Evolutionary conservation across 2,888 invertebrate species (phyloP).

Genomic region (Ceraclea dissimilis): DNA sequence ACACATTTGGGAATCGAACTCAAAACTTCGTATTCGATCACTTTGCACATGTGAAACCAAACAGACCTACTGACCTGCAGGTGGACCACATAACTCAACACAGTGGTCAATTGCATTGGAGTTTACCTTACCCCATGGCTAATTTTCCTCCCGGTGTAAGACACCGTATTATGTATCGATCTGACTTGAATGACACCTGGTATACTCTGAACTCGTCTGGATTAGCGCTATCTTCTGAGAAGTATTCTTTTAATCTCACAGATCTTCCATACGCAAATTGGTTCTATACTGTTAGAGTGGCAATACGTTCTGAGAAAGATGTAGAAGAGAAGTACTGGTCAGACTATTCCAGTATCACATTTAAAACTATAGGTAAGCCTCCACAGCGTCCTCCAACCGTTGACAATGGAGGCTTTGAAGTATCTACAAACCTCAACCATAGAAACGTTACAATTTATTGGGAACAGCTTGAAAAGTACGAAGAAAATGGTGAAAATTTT

Average conservation of each 20-base stretch:
- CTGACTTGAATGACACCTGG: slow-evolving; percentile 43
- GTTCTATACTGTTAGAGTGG: slow-evolving; percentile 65
- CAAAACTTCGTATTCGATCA: slow-evolving; percentile 42
- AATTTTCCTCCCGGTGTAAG: slow-evolving; percentile 44
- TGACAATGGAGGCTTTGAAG: slow-evolving; percentile 67
- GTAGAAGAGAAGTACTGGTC: slow-evolving; percentile 58
- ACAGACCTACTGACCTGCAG: slow-evolving; percentile 8
- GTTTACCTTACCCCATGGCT: slow-evolving; percentile 39
- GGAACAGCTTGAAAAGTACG: slow-evolving; percentile 61
- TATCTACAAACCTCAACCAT: slow-evolving; percentile 44
- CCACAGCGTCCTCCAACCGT: slow-evolving; percentile 64
- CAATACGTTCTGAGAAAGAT: slow-evolving; percentile 51
- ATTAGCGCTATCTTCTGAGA: slow-evolving; percentile 30
- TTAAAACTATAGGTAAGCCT: slow-evolving; percentile 52
- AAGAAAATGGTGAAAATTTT: slow-evolving; percentile 69
- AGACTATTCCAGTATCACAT: slow-evolving; percentile 49
- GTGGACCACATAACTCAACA: slow-evolving; percentile 9
- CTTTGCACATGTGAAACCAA: slow-evolving; percentile 39
- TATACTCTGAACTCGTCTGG: slow-evolving; percentile 37
- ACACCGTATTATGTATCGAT: slow-evolving; percentile 45
- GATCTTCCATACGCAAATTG: slow-evolving; percentile 58
- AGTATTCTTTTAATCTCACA: slow-evolving; percentile 42
- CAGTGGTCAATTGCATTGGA: slow-evolving; percentile 40
- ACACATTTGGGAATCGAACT: slow-evolving; percentile 46
- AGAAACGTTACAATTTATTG: slow-evolving; percentile 69